These are phyloP conservation scores for Sphaerophoria rueppellii DNA, from an alignment of 2,888 invertebrate species.

Conservation along the genomic window DNA sequence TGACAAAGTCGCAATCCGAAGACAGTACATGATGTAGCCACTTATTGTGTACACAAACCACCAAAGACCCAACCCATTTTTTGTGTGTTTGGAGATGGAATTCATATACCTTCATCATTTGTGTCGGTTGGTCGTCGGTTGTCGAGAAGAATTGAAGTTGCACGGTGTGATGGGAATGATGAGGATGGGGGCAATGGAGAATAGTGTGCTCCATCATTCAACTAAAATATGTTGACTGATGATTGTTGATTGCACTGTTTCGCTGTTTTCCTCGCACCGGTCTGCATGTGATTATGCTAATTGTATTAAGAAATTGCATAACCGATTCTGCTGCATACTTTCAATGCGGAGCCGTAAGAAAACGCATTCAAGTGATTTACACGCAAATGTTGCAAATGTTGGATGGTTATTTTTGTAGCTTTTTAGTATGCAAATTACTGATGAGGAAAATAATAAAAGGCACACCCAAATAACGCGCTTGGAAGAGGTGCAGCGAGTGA, in stretches of 20 bases:
- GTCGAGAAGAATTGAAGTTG: slow-evolving; percentile 14
- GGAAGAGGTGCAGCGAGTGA: slow-evolving; percentile 20
- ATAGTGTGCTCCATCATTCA: slow-evolving; percentile 10
- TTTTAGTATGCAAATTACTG: slow-evolving; percentile 26
- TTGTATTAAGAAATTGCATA: slow-evolving; percentile 57
- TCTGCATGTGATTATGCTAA: slow-evolving; percentile 59
- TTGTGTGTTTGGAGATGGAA: not conserved
- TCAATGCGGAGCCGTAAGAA: not conserved
- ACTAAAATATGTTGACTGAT: slow-evolving; percentile 29
- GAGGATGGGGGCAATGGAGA: not conserved
- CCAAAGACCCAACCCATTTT: slow-evolving; percentile 67
- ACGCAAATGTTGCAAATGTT: slow-evolving; percentile 17
- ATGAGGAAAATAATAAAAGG: not conserved
- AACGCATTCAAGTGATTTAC: slow-evolving; percentile 39
- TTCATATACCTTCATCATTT: not conserved
- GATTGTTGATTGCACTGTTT: slow-evolving; percentile 33
- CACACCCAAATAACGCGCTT: slow-evolving; percentile 12
- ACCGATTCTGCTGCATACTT: slow-evolving; percentile 9
- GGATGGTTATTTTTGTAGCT: slow-evolving; percentile 1
- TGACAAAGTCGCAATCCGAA: not conserved
- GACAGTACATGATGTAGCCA: slow-evolving; percentile 30
- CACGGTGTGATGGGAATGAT: not conserved
- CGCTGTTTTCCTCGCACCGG: not conserved
- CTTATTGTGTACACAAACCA: slow-evolving; percentile 72
- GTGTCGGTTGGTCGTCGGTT: not conserved